Base-by-base conservation (phyloP, 2,888 invertebrate species). In the Ischnus inquisitorius region DNA sequence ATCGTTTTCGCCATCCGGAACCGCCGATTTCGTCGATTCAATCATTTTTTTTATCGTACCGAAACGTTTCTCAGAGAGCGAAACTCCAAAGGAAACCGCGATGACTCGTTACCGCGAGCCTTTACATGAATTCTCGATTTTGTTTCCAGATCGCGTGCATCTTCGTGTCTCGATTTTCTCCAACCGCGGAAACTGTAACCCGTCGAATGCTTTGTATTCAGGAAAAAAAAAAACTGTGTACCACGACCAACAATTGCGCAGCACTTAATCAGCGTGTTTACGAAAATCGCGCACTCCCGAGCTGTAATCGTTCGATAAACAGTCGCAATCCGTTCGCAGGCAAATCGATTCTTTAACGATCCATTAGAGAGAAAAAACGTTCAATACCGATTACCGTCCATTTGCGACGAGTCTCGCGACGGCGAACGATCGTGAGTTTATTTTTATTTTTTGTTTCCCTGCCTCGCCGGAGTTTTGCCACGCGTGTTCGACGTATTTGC, bases 271-370 rank as follows among this genome's bases (percentile, higher is more conserved):
- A n/a, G n/a, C 41, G n/a, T 72, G 60, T 72, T 72, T 72, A n/a
- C 41, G 14, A 16, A 54, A 54, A 22, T 19, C 54, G 0, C 22
- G 22, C 12, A 10, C 6, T 12, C 25, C 25, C n/a, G 41, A n/a
- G 28, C 6, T 16, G 3, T 28, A 72, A 60, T 72, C 57, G 43
- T 57, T 72, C 72, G 57, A 72, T 60, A 72, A 43, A 41, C 28
- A 57, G 25, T 43, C 41, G 43, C 46, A 54, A 22, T 3, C 34
- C 22, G 46, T 12, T 14, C 16, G 25, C 43, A 39, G n/a, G 65
- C 71, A 74, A 79, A 75, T 76, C 65, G 60, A 80, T 72, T 62
- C 34, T 57, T 79, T 72, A 71, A 83, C 62, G 83, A 80, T 80
- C 83, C 41, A 83, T 83, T n/a, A 74, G 16, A 22, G 43, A 34